These are phyloP conservation scores for Oikopleura vanhoeffeni DNA, from an alignment of 23 tunicate species.

Conservation along the genomic window DNA sequence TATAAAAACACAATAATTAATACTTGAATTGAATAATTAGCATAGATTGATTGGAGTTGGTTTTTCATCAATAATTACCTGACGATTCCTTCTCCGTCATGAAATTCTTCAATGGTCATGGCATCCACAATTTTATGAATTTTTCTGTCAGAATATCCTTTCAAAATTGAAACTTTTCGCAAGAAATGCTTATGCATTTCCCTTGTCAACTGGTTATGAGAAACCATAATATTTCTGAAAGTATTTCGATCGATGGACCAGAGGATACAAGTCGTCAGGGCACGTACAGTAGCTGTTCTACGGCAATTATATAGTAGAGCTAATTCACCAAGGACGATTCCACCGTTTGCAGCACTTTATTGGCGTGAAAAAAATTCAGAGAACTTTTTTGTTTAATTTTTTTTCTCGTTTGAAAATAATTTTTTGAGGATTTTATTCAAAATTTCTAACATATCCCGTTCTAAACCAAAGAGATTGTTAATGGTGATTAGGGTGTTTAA, in stretches of 20 bases:
- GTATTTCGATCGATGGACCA: slow-evolving; percentile 59
- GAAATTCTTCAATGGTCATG: slow-evolving; percentile 39
- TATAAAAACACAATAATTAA: too few species aligned
- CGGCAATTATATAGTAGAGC: slow-evolving; percentile 76
- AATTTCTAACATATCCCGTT: too few species aligned
- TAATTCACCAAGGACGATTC: slow-evolving; percentile 64
- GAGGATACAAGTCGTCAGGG: slow-evolving; percentile 39
- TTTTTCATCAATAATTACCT: background rate
- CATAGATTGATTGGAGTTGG: background rate
- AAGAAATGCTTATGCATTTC: slow-evolving; percentile 16
- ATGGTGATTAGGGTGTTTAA: too few species aligned
- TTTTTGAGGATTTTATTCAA: too few species aligned
- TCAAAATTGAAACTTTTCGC: slow-evolving; percentile 35
- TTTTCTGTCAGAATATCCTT: slow-evolving; percentile 22
- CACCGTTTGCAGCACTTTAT: too few species aligned
- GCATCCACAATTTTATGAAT: slow-evolving; percentile 62
- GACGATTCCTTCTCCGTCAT: slow-evolving; percentile 48
- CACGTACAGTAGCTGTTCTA: slow-evolving; percentile 67
- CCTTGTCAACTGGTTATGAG: background rate
- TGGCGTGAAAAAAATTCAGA: too few species aligned
- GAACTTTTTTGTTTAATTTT: too few species aligned
- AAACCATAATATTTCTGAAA: slow-evolving; percentile 51
- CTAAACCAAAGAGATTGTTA: too few species aligned
- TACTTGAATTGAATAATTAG: too few species aligned
- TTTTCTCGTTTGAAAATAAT: too few species aligned